Percentiles rank a stretch among this genome's conserved stretches.
phyloP scores from a whole-genome alignment of 1,140 invertebrate genomes.

The Penaeus indicus region DNA sequence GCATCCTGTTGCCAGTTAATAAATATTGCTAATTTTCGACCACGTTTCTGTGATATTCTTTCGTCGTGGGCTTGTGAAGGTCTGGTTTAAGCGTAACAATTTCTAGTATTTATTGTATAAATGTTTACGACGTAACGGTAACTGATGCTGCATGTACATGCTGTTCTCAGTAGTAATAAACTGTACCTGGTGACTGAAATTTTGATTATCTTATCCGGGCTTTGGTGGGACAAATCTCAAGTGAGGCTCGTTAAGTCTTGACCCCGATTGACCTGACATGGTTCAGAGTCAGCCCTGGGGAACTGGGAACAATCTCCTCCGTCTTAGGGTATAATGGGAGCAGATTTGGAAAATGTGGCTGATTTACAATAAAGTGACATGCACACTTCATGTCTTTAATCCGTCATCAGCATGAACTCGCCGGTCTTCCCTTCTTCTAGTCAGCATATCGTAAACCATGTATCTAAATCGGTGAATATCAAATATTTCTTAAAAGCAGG shows the following conservation, averaged over 20 bases:
- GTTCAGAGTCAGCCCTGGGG: constrained; percentile 16
- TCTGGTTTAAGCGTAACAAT: background rate
- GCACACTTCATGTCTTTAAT: background rate
- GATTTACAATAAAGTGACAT: constrained; percentile 10
- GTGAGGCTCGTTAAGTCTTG: constrained; percentile 17
- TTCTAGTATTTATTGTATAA: background rate
- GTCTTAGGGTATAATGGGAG: constrained; percentile 22
- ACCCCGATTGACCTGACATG: constrained; percentile 33
- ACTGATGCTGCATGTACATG: no score
- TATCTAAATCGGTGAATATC: no score
- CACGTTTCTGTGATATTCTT: no score
- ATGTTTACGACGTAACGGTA: background rate
- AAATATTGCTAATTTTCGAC: no score
- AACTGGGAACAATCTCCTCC: constrained; percentile 1
- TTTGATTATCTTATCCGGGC: background rate
- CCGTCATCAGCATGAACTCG: no score
- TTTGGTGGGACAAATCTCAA: constrained; percentile 14
- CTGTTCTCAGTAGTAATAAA: no score
- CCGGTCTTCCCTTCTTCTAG: no score
- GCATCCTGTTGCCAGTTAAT: no score
- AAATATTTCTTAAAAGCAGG: no score
- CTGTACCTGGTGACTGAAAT: no score
- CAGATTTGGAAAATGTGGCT: constrained; percentile 16
- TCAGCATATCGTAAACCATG: no score
- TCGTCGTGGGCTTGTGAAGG: no score